Conservation (phyloP, 1,140 invertebrate genomes). For the Hyphantria cunea region DNA sequence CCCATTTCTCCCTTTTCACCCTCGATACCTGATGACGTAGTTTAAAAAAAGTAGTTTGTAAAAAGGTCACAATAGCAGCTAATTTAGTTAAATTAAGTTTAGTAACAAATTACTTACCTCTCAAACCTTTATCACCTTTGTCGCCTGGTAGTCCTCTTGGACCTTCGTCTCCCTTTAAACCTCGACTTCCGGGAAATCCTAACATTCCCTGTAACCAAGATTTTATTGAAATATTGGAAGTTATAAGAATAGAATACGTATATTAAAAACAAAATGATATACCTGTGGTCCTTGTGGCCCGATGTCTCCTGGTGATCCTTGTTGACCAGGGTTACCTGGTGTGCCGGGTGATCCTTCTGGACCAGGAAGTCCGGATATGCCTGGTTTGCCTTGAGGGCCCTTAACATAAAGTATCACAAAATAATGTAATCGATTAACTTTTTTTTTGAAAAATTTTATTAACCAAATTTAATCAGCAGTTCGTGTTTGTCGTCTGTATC, state of each 20-base stretch:
- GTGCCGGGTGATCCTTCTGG: slow-evolving; percentile 88
- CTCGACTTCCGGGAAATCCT: slow-evolving; percentile 89
- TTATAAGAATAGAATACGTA: too few species aligned
- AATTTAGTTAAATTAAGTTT: neutral
- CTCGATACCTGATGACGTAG: slow-evolving; percentile 82
- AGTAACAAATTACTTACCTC: slow-evolving; percentile 50
- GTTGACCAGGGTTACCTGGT: slow-evolving; percentile 86
- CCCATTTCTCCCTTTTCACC: slow-evolving; percentile 91
- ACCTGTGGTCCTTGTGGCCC: slow-evolving; percentile 86
- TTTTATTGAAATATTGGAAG: slow-evolving; percentile 3
- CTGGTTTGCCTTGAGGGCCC: slow-evolving; percentile 88
- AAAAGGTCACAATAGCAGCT: too few species aligned
- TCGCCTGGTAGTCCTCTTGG: slow-evolving; percentile 85
- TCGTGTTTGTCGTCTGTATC: neutral
- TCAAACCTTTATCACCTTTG: slow-evolving; percentile 79
- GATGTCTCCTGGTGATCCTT: slow-evolving; percentile 86
- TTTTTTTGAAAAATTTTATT: neutral
- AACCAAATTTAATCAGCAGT: neutral
- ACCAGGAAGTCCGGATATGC: slow-evolving; percentile 87
- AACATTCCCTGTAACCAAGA: slow-evolving; percentile 82
- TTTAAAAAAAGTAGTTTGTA: neutral
- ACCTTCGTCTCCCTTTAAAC: slow-evolving; percentile 90
- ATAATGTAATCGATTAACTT: neutral
- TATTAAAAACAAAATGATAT: too few species aligned
- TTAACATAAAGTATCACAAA: slow-evolving; percentile 46